phyloP scores from a whole-genome alignment of 2,113 vertebrate genomes.

The Ophthalmolycus amberensis region DNA sequence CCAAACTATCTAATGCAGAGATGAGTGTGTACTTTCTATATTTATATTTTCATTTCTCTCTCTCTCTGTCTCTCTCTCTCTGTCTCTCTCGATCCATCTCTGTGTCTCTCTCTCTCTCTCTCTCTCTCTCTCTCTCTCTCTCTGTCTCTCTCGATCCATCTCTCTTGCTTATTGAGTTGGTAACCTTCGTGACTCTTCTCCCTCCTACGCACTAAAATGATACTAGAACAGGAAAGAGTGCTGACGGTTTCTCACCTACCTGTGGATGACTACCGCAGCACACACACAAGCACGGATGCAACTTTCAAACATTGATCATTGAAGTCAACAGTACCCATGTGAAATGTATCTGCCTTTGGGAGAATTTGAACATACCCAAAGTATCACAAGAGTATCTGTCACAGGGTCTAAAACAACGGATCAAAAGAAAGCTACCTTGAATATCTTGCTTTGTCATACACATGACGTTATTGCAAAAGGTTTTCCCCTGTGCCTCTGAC shows the following conservation, averaged over 20 bases:
- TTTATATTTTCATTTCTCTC: constrained; percentile 53
- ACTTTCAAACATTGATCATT: not conserved
- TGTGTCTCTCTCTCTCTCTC: too few relatives aligned
- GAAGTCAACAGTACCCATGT: not conserved
- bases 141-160: constrained; percentile 3
- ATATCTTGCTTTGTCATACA: not conserved
- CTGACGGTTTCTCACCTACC: constrained; percentile 58
- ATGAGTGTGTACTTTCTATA: constrained; percentile 43
- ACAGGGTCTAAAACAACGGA: not conserved
- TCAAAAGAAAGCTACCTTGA: not conserved
- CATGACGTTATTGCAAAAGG: not conserved
- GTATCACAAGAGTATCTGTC: not conserved
- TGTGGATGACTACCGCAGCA: constrained; percentile 35
- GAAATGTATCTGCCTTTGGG: not conserved
- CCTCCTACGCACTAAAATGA: constrained; percentile 70
- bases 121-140: not conserved
- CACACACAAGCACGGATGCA: not conserved
- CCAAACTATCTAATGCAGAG: constrained; percentile 45
- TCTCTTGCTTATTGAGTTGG: constrained; percentile 54
- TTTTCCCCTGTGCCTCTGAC: not conserved
- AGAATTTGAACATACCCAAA: not conserved
- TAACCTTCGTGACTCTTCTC: constrained; percentile 61
- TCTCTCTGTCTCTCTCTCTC: constrained; percentile 23
- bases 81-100: constrained; percentile 1
- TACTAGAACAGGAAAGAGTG: constrained; percentile 60